These are phyloP conservation scores for Dicyrtoma fusca DNA, from an alignment of 2,888 invertebrate species.

Conservation along the genomic window DNA sequence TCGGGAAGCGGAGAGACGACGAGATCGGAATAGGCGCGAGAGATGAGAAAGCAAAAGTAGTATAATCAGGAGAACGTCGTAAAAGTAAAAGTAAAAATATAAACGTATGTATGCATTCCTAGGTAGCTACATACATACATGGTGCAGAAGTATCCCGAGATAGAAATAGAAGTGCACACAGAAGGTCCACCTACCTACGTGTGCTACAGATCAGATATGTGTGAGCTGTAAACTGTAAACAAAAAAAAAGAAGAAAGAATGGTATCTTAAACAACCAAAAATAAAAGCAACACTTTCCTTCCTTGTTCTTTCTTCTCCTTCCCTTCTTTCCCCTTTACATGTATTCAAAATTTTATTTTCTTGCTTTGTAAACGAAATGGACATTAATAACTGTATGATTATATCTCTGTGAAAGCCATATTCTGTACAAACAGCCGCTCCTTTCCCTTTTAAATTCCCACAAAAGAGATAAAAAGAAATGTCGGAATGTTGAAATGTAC, in stretches of 20 bases:
- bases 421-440: no score
- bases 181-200: background rate
- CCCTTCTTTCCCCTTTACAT: no score
- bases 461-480: no score
- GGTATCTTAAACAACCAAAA: background rate
- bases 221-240: background rate
- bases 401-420: no score
- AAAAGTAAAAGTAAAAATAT: background rate
- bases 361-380: no score
- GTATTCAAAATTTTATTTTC: no score
- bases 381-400: no score
- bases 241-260: background rate
- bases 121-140: background rate
- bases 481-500: no score
- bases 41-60: background rate
- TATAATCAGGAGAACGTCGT: background rate
- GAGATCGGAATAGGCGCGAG: background rate
- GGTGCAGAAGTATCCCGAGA: background rate
- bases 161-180: background rate
- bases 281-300: no score
- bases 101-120: no score
- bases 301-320: no score
- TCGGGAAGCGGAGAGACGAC: constrained; percentile 26
- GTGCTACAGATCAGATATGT: background rate
- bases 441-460: no score